Conservation (phyloP, 2,888 invertebrate genomes). For the Urechis unicinctus region DNA sequence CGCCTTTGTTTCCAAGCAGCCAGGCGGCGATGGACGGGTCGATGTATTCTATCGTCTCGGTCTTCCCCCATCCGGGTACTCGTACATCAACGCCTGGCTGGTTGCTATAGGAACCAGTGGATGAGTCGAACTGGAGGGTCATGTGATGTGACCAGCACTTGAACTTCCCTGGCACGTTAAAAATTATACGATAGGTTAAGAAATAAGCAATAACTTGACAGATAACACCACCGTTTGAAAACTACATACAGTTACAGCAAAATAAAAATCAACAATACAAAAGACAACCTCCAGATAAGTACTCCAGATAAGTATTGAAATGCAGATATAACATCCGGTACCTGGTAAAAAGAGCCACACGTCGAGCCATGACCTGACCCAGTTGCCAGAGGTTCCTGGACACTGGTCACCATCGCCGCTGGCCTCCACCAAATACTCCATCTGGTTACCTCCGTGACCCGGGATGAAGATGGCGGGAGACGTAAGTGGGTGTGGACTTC, state of each 20-base stretch:
- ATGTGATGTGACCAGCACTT: slow-evolving; percentile 16
- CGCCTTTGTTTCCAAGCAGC: slow-evolving; percentile 13
- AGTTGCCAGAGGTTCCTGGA: neutral
- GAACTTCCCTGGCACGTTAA: neutral
- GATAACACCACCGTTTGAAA: neutral
- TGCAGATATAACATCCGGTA: no score
- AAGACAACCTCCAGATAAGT: neutral
- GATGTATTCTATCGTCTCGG: slow-evolving; percentile 14
- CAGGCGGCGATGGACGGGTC: slow-evolving; percentile 18
- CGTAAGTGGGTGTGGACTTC: no score
- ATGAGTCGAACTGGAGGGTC: slow-evolving; percentile 7
- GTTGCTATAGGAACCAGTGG: slow-evolving; percentile 4
- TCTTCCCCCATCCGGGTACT: slow-evolving; percentile 16
- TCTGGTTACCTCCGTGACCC: slow-evolving; percentile 14
- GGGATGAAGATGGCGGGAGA: slow-evolving; percentile 11
- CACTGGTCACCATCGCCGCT: neutral
- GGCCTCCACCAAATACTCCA: slow-evolving; percentile 6
- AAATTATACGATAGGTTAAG: neutral
- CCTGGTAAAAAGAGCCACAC: slow-evolving; percentile 11
- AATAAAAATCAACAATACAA: no score
- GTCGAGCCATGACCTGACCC: slow-evolving; percentile 16
- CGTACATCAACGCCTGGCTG: slow-evolving; percentile 11
- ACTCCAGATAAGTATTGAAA: no score
- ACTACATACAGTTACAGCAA: neutral
- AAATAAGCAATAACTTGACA: neutral